Percentiles rank a stretch among this genome's conserved stretches.
Evolutionary conservation across 37 sponge, comb jelly and placozoan genomes (phyloP).

Genomic region (Chondrilla cf. caribensis): DNA sequence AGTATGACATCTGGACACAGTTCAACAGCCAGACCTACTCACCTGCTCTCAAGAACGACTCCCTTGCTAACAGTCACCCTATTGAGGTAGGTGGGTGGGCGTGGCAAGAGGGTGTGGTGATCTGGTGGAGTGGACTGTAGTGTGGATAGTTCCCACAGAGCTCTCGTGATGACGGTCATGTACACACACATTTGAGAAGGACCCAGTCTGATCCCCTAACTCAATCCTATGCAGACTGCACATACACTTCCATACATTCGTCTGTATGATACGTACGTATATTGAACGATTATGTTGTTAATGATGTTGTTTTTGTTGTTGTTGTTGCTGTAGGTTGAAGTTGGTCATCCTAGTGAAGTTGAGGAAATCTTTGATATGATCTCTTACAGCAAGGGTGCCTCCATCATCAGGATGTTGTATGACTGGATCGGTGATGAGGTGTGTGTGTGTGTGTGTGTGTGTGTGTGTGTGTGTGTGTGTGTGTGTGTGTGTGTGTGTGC

Average conservation of each 20-base stretch:
- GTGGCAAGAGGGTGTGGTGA: no score
- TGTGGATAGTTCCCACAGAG: no score
- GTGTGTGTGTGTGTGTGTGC: no score
- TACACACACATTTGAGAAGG: no score
- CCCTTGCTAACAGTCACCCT: slow-evolving; percentile 85
- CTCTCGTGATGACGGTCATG: no score
- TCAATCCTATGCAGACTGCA: no score
- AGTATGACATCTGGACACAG: slow-evolving; percentile 94
- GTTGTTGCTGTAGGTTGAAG: slow-evolving; percentile 14
- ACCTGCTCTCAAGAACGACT: slow-evolving; percentile 78
- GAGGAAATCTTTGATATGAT: slow-evolving; percentile 98
- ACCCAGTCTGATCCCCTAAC: no score
- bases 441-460: background rate
- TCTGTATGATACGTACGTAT: no score
- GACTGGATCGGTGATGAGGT: slow-evolving; percentile 88
- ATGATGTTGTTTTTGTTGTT: background rate
- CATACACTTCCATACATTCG: no score
- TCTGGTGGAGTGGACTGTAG: no score
- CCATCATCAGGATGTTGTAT: slow-evolving; percentile 87
- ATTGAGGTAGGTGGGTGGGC: slow-evolving; percentile 54
- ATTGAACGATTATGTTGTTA: no score
- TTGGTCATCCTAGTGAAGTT: slow-evolving; percentile 87
- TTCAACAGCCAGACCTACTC: slow-evolving; percentile 73
- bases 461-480: background rate
- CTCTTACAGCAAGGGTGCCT: slow-evolving; percentile 93